Conservation (phyloP, 1,140 invertebrate species). For the Samia ricini region DNA sequence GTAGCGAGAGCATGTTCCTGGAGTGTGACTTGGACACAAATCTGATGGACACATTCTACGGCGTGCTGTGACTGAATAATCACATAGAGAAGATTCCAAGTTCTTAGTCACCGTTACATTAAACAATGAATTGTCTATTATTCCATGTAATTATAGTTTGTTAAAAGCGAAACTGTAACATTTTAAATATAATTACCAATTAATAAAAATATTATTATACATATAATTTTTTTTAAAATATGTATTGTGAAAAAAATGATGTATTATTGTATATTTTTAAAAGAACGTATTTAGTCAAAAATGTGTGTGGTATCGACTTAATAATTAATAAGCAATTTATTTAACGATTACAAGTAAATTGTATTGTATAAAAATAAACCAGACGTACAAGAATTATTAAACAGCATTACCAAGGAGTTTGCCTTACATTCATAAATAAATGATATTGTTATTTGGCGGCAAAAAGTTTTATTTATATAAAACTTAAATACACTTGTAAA, state of each 20-base stretch:
- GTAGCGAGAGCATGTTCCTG: constrained; percentile 63
- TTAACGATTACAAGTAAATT: not conserved
- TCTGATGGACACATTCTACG: constrained; percentile 67
- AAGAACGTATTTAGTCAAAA: not conserved
- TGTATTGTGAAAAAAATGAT: not conserved
- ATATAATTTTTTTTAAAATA: not conserved
- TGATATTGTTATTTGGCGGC: not conserved
- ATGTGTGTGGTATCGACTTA: not conserved
- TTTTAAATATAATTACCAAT: too few species aligned
- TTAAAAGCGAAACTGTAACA: not conserved
- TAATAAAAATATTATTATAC: too few species aligned
- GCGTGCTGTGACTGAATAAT: constrained; percentile 50
- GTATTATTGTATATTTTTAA: not conserved
- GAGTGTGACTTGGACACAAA: constrained; percentile 66
- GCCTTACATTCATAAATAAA: constrained; percentile 54
- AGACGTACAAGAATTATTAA: constrained; percentile 13
- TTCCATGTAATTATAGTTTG: not conserved
- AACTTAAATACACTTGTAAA: constrained; percentile 13
- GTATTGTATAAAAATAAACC: not conserved
- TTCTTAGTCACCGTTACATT: not conserved
- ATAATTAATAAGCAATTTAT: not conserved
- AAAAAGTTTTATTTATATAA: constrained; percentile 9
- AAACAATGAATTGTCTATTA: not conserved
- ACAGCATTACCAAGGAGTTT: constrained; percentile 67
- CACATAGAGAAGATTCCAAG: not conserved